A percentile compares a stretch with the other conserved stretches of the same genome.
phyloP scores from a whole-genome alignment of 2,888 invertebrate species.

The Lasioglossum oenotherae region DNA sequence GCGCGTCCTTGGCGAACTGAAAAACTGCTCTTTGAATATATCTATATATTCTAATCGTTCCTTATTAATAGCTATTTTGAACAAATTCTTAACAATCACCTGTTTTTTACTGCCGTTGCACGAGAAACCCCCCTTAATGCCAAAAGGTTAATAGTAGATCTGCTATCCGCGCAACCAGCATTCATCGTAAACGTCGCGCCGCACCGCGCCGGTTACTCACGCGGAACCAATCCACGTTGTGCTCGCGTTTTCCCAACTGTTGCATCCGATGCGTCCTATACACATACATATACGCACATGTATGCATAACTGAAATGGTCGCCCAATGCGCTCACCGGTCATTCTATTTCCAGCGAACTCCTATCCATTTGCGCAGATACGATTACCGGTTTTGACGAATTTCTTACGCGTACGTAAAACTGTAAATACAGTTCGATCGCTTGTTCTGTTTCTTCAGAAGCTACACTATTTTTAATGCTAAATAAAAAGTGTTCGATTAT shows the following conservation, averaged over 20 bases:
- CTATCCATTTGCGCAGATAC: neutral
- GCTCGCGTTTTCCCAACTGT: slow-evolving; percentile 52
- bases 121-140: no score
- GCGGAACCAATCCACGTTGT: slow-evolving; percentile 18
- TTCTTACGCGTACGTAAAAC: neutral
- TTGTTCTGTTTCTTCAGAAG: no score
- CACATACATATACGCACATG: no score
- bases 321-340: slow-evolving; percentile 20
- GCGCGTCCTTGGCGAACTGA: neutral
- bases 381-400: slow-evolving; percentile 1
- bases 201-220: neutral
- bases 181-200: neutral
- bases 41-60: no score
- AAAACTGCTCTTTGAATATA: neutral
- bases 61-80: no score
- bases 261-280: slow-evolving; percentile 32
- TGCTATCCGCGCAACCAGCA: neutral
- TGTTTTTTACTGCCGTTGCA: no score
- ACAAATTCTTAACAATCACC: no score
- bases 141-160: neutral
- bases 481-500: no score
- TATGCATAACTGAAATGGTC: neutral
- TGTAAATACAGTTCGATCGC: no score
- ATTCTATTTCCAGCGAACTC: slow-evolving; percentile 47
- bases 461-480: no score